phyloP scores from a whole-genome alignment of 2,113 vertebrate genomes.

The Oryzias woworae region DNA sequence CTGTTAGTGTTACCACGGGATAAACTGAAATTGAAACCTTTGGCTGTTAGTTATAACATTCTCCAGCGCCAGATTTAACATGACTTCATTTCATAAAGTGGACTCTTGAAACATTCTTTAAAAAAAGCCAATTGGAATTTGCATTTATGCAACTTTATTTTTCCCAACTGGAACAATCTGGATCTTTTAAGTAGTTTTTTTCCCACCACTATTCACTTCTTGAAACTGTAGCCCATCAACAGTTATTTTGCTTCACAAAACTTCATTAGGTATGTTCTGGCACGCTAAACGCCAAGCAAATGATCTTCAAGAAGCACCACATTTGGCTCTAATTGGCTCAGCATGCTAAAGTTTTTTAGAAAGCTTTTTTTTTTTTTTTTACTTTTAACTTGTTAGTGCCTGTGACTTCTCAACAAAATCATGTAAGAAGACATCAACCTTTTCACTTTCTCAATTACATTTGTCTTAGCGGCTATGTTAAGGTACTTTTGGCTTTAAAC shows the following conservation, averaged over 20 bases:
- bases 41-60: constrained; percentile 7
- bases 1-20: constrained; percentile 2
- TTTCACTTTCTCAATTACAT: not conserved
- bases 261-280: not conserved
- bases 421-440: constrained; percentile 14
- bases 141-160: not conserved
- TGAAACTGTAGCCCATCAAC: not conserved
- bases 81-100: not conserved
- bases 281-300: not conserved
- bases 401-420: constrained; percentile 40
- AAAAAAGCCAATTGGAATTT: not conserved
- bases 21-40: constrained; percentile 8
- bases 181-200: too few relatives aligned
- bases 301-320: constrained; percentile 6
- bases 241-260: not conserved
- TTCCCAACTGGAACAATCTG: too few relatives aligned
- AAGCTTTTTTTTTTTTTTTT: constrained; percentile 4
- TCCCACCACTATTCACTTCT: too few relatives aligned
- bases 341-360: constrained; percentile 8
- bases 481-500: too few relatives aligned
- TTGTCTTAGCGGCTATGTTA: too few relatives aligned
- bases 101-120: not conserved
- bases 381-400: not conserved
- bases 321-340: constrained; percentile 31
- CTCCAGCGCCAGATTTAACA: not conserved